A percentile compares a stretch with the other conserved stretches of the same genome.
Evolutionary conservation across 2,888 invertebrate species (phyloP).

Genomic region (Cantharis nigra): DNA sequence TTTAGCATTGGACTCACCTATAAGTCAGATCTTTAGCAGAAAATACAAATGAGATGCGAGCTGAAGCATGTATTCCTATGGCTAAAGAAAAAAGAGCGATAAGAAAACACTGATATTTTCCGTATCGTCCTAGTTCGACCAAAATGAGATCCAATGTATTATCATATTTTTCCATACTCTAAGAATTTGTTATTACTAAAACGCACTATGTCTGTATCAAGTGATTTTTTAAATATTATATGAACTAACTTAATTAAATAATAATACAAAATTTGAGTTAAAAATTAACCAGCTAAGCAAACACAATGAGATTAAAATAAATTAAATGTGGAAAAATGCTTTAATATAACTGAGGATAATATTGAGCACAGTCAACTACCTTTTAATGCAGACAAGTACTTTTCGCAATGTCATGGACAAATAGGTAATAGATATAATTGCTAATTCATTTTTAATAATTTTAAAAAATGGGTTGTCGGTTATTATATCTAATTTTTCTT

Average conservation of each 20-base stretch:
- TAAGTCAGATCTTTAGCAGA: conserved; percentile 70
- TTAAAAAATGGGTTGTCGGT: neutral
- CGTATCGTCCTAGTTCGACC: conserved; percentile 66
- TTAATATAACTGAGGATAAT: neutral
- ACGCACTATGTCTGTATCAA: too few species aligned
- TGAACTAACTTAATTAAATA: neutral
- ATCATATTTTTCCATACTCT: conserved; percentile 10
- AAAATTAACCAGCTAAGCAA: neutral
- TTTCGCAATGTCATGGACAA: neutral
- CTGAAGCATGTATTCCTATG: conserved; percentile 65
- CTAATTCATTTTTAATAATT: neutral
- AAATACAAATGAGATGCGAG: conserved; percentile 71
- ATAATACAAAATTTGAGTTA: neutral
- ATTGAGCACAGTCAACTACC: neutral
- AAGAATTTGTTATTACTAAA: too few species aligned
- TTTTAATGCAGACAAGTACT: neutral
- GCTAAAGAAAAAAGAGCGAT: conserved; percentile 66
- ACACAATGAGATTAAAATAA: neutral
- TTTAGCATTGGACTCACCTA: conserved; percentile 59
- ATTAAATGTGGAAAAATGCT: neutral
- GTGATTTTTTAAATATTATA: too few species aligned
- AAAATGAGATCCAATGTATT: conserved; percentile 59
- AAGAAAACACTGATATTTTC: conserved; percentile 66
- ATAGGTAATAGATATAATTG: neutral
- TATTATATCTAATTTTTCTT: neutral